Evolutionary conservation across 1,140 invertebrate genomes (phyloP), one percentile per base, ranked within the genome.

Genomic region (Pachypeltis micranthus): DNA sequence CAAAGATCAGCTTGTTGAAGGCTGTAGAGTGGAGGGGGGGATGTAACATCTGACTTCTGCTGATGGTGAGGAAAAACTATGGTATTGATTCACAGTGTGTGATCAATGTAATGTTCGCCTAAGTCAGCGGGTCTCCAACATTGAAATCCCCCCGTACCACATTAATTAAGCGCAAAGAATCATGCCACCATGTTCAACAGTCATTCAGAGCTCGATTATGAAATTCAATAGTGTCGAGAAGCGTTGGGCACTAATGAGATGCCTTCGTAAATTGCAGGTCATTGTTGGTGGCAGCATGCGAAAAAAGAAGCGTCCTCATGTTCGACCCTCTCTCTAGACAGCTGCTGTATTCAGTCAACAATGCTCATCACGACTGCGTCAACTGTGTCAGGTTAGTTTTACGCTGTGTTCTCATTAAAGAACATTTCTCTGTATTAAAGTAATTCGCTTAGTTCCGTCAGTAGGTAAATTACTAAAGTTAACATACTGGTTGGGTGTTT

Each of bases 351-450:
- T 79, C 83, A 62, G 84, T 93, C 59, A 81, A 83, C 68, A 83
- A 90, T 73, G 92, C 92, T 28, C 93, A 96, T 73, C 78, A 79
- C 26, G 90, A 91, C 73, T 93, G 90, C 79, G 91, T 96, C 0
- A 96, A 96, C 74, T 93, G 90, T 81, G 88, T 95, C 16, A 89
- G 86, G 88, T 90, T 75, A 79, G 67, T 2, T 29, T 31, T 1
- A 61, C 77, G n/a, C n/a, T n/a, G n/a, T n/a, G n/a, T n/a, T n/a
- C n/a, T n/a, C n/a, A n/a, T n/a, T n/a, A n/a, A n/a, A n/a, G n/a
- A n/a, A n/a, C n/a, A n/a, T n/a, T n/a, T n/a, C n/a, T n/a, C n/a
- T n/a, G n/a, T n/a, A n/a, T n/a, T n/a, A n/a, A n/a, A n/a, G n/a
- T n/a, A n/a, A n/a, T n/a, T n/a, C n/a, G n/a, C n/a, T n/a, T n/a